Conservation (phyloP, 1,140 invertebrate species). For the Cyclina sinensis region DNA sequence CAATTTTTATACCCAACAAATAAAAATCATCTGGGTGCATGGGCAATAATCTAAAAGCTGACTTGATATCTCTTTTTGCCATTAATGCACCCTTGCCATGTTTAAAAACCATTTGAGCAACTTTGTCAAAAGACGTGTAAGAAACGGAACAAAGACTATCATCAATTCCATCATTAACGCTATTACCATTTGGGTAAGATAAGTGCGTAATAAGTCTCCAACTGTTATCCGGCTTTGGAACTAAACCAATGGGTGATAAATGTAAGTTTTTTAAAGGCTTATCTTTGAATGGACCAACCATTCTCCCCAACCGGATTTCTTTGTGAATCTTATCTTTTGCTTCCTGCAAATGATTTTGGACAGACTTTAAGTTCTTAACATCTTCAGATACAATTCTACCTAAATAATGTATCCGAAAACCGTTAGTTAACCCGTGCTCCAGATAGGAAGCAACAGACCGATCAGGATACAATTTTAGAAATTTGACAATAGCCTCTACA, state of each 20-base stretch:
- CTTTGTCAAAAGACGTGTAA: constrained; percentile 15
- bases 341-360: background rate
- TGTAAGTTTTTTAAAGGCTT: constrained; percentile 17
- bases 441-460: background rate
- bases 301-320: constrained; percentile 17
- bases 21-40: background rate
- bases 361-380: background rate
- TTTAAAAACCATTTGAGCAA: background rate
- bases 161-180: constrained; percentile 31
- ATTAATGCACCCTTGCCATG: background rate
- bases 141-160: background rate
- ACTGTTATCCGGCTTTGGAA: constrained; percentile 28
- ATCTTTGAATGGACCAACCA: constrained; percentile 35
- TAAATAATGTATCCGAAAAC: background rate
- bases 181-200: constrained; percentile 43
- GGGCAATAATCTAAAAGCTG: background rate
- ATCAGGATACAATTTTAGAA: background rate
- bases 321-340: constrained; percentile 14
- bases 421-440: background rate
- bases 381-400: background rate
- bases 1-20: background rate
- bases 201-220: constrained; percentile 53
- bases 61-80: background rate
- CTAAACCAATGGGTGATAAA: constrained; percentile 35
- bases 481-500: background rate